Evolutionary conservation across 92 coral and sea anemone genomes (phyloP), one percentile per base, ranked within the genome.

Genomic region (Epizoanthus stellaris): DNA sequence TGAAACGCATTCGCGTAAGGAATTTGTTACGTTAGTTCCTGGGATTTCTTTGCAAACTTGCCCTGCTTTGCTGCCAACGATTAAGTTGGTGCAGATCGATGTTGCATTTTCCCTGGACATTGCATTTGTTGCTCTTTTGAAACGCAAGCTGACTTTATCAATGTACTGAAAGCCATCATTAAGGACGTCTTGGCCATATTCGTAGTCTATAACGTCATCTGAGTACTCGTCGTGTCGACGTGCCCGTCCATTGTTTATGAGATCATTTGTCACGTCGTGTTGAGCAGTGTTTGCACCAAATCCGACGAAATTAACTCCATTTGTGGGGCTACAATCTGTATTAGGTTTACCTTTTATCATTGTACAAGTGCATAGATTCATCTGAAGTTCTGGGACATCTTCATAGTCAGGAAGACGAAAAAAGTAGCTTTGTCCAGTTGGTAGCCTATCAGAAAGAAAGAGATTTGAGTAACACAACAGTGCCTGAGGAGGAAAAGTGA

Each of bases 121-220:
- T 39, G 19, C 62, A 11, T 63, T 17, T 13, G 87, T 72, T 61
- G 85, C 77, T 49, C 95, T 80, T 77, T 66, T 91, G 4, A 45
- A 34, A 36, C 95, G 92, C 36, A 77, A 23, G 63, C 80, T 71
- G 21, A 20, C 1, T 13, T 39, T 47, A 19, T 67, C 81, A 62
- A 52, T 45, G 17, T 76, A 20, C 17, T 19, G 69, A 3, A 72
- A 72, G 52, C 52, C 77, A n/a, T 16, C 19, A 72, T 72, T 54
- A 1, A 43, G 62, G 14, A 71, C 66, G 45, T 85, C 75, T 42
- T 84, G 75, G 11, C 82, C 83, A 13, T 88, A 88, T 63, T 86
- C 88, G 5, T 80, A 72, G 57, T 91, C 89, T 36, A 91, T 91
- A 21, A 88, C 77, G 84, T 91, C 95, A 38, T 88, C 95, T 40